Conservation (phyloP, 2,888 invertebrate genomes). For the Itoplectis maculator region DNA sequence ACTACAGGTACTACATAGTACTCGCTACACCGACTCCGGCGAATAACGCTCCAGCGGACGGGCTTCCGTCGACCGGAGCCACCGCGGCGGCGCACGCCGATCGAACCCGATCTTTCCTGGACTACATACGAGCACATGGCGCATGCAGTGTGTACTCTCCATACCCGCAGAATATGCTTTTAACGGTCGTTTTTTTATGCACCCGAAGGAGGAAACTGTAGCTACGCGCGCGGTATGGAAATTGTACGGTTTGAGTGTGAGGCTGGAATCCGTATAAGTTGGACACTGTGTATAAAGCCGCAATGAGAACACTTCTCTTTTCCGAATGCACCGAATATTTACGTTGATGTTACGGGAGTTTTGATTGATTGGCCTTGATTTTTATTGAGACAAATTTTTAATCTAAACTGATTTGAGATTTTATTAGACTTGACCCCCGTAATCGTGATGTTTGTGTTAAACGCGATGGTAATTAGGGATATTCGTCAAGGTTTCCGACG, state of each 20-base stretch:
- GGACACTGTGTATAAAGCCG: neutral
- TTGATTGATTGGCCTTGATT: too few species aligned
- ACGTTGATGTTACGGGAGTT: too few species aligned
- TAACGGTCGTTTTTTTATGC: neutral
- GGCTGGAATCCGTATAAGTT: neutral
- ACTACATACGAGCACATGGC: neutral
- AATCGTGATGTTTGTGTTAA: too few species aligned
- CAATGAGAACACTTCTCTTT: neutral
- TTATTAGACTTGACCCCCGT: too few species aligned
- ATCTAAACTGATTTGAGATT: too few species aligned
- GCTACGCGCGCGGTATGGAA: neutral
- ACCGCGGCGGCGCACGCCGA: slow-evolving; percentile 26
- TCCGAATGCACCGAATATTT: neutral
- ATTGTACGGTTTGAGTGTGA: neutral
- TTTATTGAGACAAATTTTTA: too few species aligned
- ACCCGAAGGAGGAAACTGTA: neutral
- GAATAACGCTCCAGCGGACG: slow-evolving; percentile 31
- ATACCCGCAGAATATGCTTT: neutral
- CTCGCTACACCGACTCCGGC: slow-evolving; percentile 1
- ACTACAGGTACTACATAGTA: slow-evolving; percentile 37
- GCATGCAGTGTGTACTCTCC: neutral
- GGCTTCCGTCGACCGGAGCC: slow-evolving; percentile 47
- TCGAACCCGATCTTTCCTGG: slow-evolving; percentile 37
- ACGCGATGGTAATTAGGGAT: too few species aligned
- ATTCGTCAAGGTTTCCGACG: too few species aligned